Conservation (phyloP, 2,888 invertebrate genomes). For the Sturmia bella region DNA sequence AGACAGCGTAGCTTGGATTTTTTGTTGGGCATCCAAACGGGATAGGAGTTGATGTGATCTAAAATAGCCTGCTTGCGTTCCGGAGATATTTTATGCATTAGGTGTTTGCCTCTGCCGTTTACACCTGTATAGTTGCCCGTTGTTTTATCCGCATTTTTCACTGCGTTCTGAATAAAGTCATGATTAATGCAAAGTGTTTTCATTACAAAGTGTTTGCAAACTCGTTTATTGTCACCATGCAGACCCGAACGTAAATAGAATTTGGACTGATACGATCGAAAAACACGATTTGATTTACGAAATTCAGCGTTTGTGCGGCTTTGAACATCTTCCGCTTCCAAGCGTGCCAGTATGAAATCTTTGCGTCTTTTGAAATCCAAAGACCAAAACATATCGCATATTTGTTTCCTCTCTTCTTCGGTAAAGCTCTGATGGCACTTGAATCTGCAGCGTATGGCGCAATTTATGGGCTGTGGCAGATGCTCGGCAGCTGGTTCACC, state of each 20-base stretch:
- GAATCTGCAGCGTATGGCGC: constrained; percentile 67
- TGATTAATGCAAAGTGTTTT: constrained; percentile 69
- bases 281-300: no score
- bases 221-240: no score
- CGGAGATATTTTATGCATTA: constrained; percentile 68
- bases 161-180: constrained; percentile 69
- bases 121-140: no score
- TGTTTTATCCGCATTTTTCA: constrained; percentile 69
- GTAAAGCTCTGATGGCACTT: constrained; percentile 70
- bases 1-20: constrained; percentile 70
- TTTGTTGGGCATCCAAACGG: constrained; percentile 72
- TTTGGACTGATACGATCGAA: no score
- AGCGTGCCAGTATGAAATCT: constrained; percentile 69
- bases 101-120: no score
- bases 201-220: constrained; percentile 71
- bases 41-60: constrained; percentile 71
- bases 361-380: constrained; percentile 72
- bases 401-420: constrained; percentile 70
- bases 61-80: constrained; percentile 65
- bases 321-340: no score
- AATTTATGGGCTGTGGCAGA: constrained; percentile 70
- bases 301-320: no score
- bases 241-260: no score
- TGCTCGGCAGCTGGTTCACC: constrained; percentile 62
- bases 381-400: constrained; percentile 71